Conservation (phyloP, 2,113 vertebrate genomes). For the Albula glossodonta region DNA sequence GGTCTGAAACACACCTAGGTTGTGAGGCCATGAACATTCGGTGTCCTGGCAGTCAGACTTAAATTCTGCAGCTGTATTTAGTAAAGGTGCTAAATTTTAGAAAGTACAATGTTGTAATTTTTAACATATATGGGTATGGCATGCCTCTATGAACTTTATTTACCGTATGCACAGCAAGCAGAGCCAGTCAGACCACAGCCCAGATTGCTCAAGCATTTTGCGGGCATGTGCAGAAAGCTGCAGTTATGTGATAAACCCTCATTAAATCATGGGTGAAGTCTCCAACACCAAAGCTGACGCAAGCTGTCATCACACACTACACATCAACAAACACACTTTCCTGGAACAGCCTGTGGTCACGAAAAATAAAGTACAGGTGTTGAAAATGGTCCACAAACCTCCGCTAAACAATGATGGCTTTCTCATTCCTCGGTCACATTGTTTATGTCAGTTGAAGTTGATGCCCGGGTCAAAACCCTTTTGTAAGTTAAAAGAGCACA, state of each 20-base stretch:
- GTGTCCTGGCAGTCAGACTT: conserved; percentile 43
- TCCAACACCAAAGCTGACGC: conserved; percentile 31
- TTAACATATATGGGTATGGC: background rate
- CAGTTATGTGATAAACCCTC: conserved; percentile 40
- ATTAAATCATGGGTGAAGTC: conserved; percentile 28
- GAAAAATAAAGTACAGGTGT: background rate
- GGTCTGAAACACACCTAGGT: conserved; percentile 49
- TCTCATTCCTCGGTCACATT: background rate
- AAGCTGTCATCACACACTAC: conserved; percentile 36
- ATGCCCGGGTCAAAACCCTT: background rate
- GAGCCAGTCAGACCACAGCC: conserved; percentile 22
- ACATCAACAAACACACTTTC: conserved; percentile 39
- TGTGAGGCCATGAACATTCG: conserved; percentile 39
- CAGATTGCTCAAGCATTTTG: conserved; percentile 47
- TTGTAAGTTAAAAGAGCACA: background rate
- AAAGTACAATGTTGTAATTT: conserved; percentile 7
- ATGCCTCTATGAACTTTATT: background rate
- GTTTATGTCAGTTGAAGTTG: background rate
- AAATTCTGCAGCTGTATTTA: conserved; percentile 45
- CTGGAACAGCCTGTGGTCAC: conserved; percentile 10
- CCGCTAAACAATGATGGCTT: background rate
- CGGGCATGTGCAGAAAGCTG: conserved; percentile 44
- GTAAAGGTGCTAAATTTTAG: conserved; percentile 39
- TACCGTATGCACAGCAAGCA: background rate
- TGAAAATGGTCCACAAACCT: conserved; percentile 23